phyloP scores from a whole-genome alignment of 2,113 vertebrate genomes.

The Salvelinus namaycush region DNA sequence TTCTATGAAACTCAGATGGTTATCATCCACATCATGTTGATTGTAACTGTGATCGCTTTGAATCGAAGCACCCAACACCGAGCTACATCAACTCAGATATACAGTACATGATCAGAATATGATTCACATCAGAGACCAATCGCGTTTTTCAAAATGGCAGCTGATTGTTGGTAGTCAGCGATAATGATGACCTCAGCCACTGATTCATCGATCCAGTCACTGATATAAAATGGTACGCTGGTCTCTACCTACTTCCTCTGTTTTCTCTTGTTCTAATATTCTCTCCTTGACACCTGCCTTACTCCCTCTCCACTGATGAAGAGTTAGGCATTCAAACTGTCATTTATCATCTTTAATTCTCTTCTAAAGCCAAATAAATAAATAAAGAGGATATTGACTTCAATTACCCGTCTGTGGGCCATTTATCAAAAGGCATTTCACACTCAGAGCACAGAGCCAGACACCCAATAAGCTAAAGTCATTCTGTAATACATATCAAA shows the following conservation, averaged over 20 bases:
- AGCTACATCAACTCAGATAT: slow-evolving; percentile 13
- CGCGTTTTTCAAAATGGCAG: slow-evolving; percentile 38
- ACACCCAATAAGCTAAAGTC: neutral
- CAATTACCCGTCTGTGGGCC: neutral
- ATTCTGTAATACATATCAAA: neutral
- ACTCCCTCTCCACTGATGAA: neutral
- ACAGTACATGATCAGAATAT: slow-evolving; percentile 19
- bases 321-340: neutral
- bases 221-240: neutral
- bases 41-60: neutral
- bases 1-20: slow-evolving; percentile 19
- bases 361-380: neutral
- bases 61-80: neutral
- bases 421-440: no score
- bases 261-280: slow-evolving; percentile 1
- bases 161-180: neutral
- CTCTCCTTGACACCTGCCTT: neutral
- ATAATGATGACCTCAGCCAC: neutral
- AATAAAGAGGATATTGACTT: neutral
- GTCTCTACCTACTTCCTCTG: neutral
- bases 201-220: neutral
- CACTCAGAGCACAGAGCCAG: neutral
- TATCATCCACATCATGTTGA: slow-evolving; percentile 20
- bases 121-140: slow-evolving; percentile 21
- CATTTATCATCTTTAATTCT: neutral